phyloP scores from a whole-genome alignment of 2,797 vertebrate genomes.

The Enteromius anoplus region DNA sequence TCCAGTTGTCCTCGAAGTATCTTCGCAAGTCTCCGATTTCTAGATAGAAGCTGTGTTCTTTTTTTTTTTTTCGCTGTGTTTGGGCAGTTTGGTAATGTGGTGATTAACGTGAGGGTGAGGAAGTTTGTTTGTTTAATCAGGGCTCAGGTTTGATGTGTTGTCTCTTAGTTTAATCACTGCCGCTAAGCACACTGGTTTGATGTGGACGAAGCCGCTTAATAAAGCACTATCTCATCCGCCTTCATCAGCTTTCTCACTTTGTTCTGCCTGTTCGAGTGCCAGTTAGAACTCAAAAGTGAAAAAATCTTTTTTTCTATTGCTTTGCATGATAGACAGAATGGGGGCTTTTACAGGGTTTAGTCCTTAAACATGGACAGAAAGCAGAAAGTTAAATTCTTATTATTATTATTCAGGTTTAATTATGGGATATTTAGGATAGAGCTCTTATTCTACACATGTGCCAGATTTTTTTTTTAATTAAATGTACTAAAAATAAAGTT shows the following conservation, averaged over 20 bases:
- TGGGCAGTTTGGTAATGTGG: constrained; percentile 63
- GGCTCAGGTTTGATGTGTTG: constrained; percentile 79
- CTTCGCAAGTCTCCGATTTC: constrained; percentile 69
- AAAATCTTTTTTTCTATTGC: constrained; percentile 3
- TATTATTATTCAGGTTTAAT: neutral
- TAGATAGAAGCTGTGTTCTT: constrained; percentile 61
- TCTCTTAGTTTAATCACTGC: constrained; percentile 79
- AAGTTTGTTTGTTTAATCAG: constrained; percentile 75
- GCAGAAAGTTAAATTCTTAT: neutral
- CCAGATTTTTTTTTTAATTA: neutral
- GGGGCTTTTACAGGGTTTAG: neutral
- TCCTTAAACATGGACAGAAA: neutral
- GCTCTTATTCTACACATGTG: neutral
- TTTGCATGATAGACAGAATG: neutral
- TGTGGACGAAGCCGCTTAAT: constrained; percentile 80
- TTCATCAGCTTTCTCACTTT: constrained; percentile 77
- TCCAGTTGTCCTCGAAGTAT: constrained; percentile 59
- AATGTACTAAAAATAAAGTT: constrained; percentile 26
- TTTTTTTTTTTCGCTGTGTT: constrained; percentile 56
- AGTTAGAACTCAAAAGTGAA: constrained; percentile 54
- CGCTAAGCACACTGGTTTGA: constrained; percentile 76
- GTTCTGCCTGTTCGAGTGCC: constrained; percentile 61
- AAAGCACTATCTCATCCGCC: constrained; percentile 76
- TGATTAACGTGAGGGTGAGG: constrained; percentile 73
- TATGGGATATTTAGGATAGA: neutral